A percentile compares a stretch with the other conserved stretches of the same genome.
phyloP scores from a whole-genome alignment of 1,140 invertebrate genomes.

The Drosophila melanica region DNA sequence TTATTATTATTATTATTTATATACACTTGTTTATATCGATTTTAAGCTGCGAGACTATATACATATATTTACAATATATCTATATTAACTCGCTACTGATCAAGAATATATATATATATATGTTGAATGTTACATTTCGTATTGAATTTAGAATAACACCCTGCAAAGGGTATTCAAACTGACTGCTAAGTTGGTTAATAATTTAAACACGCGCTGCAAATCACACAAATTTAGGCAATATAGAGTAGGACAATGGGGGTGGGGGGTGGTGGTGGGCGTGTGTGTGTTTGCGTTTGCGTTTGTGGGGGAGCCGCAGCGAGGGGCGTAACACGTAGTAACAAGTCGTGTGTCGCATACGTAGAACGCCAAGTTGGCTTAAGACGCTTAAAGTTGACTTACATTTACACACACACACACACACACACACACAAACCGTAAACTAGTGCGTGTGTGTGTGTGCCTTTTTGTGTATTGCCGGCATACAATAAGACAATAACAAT shows the following conservation, averaged over 20 bases:
- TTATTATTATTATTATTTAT: too few relatives aligned
- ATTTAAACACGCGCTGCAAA: constrained; percentile 63
- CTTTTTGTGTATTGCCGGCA: constrained; percentile 54
- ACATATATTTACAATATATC: too few relatives aligned
- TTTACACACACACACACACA: constrained; percentile 27
- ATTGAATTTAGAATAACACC: too few relatives aligned
- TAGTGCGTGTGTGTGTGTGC: constrained; percentile 25
- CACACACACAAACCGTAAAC: background rate
- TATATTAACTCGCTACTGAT: too few relatives aligned
- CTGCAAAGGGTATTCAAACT: constrained; percentile 17
- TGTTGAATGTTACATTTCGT: too few relatives aligned
- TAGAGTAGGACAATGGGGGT: background rate
- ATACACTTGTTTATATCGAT: too few relatives aligned
- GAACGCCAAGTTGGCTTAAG: constrained; percentile 60
- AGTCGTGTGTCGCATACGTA: constrained; percentile 40
- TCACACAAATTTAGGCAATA: constrained; percentile 32
- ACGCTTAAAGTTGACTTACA: constrained; percentile 70
- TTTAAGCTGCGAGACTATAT: too few relatives aligned
- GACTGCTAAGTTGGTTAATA: constrained; percentile 58
- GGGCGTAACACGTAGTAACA: constrained; percentile 42
- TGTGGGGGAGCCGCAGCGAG: background rate
- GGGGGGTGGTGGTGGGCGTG: too few relatives aligned
- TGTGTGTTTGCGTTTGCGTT: too few relatives aligned
- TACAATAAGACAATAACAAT: constrained; percentile 70
- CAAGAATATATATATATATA: too few relatives aligned